Evolutionary conservation across 2,888 invertebrate genomes (phyloP).

Genomic region (Cheilosia scutellata): DNA sequence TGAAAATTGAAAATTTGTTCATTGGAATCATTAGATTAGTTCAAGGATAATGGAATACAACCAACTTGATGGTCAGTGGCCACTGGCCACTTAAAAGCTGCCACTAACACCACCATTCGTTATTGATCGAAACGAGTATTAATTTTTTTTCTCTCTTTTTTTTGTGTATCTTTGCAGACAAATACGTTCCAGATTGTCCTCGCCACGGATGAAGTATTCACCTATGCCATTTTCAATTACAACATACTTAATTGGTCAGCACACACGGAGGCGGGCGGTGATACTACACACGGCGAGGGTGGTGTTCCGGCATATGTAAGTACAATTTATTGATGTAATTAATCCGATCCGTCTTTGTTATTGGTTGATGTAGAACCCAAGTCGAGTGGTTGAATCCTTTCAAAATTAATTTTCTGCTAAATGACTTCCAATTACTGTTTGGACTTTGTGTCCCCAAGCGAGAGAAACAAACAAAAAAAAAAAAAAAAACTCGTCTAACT

Average conservation of each 20-base stretch:
- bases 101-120: neutral
- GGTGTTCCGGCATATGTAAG: constrained; percentile 94
- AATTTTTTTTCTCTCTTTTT: constrained; percentile 13
- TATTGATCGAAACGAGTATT: neutral
- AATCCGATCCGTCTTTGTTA: constrained; percentile 32
- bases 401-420: constrained; percentile 56
- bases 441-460: constrained; percentile 48
- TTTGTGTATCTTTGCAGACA: constrained; percentile 86
- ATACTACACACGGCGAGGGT: constrained; percentile 93
- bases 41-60: constrained; percentile 28
- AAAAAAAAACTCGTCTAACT: constrained; percentile 5
- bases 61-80: neutral
- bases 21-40: constrained; percentile 39
- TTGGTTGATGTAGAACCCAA: constrained; percentile 21
- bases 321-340: constrained; percentile 78
- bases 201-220: constrained; percentile 96
- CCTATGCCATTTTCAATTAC: constrained; percentile 98
- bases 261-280: constrained; percentile 96
- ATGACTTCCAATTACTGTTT: constrained; percentile 61
- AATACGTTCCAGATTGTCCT: constrained; percentile 98
- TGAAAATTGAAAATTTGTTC: constrained; percentile 37
- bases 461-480: too few relatives aligned
- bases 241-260: constrained; percentile 95
- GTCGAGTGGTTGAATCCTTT: constrained; percentile 39
- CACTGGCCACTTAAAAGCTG: constrained; percentile 7